Evolutionary conservation across 2,888 invertebrate species (phyloP).

Genomic region (Rosalia funebris): DNA sequence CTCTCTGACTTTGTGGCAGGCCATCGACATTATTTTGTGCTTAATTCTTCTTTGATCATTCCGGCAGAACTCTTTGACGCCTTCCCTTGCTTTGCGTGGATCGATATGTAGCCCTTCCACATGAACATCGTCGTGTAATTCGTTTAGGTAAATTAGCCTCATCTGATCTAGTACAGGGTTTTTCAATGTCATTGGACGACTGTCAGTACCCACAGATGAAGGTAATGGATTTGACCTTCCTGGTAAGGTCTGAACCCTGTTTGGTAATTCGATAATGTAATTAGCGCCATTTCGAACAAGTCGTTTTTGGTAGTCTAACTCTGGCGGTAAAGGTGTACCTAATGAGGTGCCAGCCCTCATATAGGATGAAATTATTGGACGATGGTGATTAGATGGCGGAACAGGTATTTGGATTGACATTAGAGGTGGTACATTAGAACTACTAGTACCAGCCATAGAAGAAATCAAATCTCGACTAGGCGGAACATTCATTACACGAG

Average conservation of each 20-base stretch:
- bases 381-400: too few relatives aligned
- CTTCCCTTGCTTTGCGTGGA: neutral
- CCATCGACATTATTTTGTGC: conserved; percentile 25
- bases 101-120: neutral
- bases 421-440: neutral
- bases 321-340: too few relatives aligned
- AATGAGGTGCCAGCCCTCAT: too few relatives aligned
- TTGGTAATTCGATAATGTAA: neutral
- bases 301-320: neutral
- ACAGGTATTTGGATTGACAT: neutral
- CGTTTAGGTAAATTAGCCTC: neutral
- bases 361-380: too few relatives aligned
- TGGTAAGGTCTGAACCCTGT: neutral
- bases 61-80: neutral
- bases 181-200: neutral
- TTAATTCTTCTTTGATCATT: conserved; percentile 23
- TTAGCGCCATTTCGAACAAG: neutral
- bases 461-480: too few relatives aligned
- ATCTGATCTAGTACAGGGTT: neutral
- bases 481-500: too few relatives aligned
- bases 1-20: conserved; percentile 11
- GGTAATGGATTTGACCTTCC: too few relatives aligned
- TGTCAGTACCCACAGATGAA: neutral
- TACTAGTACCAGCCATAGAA: too few relatives aligned
- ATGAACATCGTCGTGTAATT: neutral